A percentile compares a stretch with the other conserved stretches of the same genome.
Conservation (phyloP, 2,113 vertebrate species). For the Zosterops lateralis region DNA sequence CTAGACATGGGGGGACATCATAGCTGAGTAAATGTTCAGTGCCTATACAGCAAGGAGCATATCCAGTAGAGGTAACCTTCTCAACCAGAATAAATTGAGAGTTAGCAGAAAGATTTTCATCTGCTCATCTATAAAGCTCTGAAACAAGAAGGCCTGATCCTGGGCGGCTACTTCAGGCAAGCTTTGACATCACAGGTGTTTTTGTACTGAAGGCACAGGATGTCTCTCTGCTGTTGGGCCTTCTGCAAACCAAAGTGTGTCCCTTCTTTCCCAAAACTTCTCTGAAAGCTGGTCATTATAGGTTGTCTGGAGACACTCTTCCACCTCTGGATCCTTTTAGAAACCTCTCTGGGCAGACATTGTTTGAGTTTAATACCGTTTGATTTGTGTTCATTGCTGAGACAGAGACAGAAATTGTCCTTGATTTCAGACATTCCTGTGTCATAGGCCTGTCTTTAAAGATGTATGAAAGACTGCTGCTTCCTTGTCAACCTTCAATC, state of each 20-base stretch:
- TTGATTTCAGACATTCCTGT: neutral
- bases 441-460: neutral
- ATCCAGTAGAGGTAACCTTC: neutral
- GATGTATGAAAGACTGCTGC: neutral
- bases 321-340: neutral
- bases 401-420: neutral
- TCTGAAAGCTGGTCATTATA: neutral
- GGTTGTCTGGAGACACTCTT: neutral
- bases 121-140: neutral
- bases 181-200: neutral
- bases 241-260: neutral
- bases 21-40: neutral
- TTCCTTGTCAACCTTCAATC: neutral
- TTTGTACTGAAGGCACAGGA: neutral
- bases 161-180: neutral
- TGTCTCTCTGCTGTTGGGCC: neutral
- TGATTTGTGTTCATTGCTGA: neutral
- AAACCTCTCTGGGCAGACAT: neutral
- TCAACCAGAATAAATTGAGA: neutral
- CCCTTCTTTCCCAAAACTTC: neutral
- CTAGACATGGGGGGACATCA: rapidly evolving
- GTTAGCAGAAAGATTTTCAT: neutral
- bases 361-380: neutral
- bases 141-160: neutral
- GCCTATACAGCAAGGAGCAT: neutral